phyloP scores from a whole-genome alignment of 2,888 invertebrate genomes.

The Drosophila pseudotalamancana region DNA sequence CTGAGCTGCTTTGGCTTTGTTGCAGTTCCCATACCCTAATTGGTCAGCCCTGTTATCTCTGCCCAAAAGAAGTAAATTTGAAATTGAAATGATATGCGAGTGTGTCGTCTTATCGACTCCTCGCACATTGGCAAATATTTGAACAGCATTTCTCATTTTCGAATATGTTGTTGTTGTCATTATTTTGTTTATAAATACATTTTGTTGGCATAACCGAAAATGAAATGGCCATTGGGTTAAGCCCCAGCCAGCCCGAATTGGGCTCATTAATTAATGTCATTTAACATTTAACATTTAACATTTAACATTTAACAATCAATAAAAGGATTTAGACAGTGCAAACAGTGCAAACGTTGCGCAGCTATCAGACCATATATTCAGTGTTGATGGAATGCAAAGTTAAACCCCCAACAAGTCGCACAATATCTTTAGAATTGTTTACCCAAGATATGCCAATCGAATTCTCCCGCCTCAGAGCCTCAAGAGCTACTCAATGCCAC shows the following conservation, averaged over 20 bases:
- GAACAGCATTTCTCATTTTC: conserved; percentile 36
- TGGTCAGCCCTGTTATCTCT: conserved; percentile 62
- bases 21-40: conserved; percentile 60
- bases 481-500: conserved; percentile 42
- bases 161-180: neutral
- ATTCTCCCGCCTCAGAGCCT: conserved; percentile 3
- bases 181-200: conserved; percentile 13
- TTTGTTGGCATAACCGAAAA: conserved; percentile 16
- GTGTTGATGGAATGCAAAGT: conserved; percentile 19
- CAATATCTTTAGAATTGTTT: conserved; percentile 54
- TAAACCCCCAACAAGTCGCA: neutral
- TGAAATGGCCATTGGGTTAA: conserved; percentile 72
- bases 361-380: conserved; percentile 3
- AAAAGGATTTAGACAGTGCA: conserved; percentile 76
- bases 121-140: conserved; percentile 73
- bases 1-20: conserved; percentile 36
- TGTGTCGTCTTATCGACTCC: conserved; percentile 51
- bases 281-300: conserved; percentile 54
- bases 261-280: conserved; percentile 69
- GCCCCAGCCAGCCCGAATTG: conserved; percentile 41
- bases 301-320: conserved; percentile 76
- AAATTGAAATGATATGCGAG: conserved; percentile 46
- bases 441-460: conserved; percentile 63
- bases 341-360: conserved; percentile 43
- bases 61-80: conserved; percentile 26